Evolutionary conservation across 1,140 invertebrate genomes (phyloP).

Genomic region (Melipona quadrifasciata): DNA sequence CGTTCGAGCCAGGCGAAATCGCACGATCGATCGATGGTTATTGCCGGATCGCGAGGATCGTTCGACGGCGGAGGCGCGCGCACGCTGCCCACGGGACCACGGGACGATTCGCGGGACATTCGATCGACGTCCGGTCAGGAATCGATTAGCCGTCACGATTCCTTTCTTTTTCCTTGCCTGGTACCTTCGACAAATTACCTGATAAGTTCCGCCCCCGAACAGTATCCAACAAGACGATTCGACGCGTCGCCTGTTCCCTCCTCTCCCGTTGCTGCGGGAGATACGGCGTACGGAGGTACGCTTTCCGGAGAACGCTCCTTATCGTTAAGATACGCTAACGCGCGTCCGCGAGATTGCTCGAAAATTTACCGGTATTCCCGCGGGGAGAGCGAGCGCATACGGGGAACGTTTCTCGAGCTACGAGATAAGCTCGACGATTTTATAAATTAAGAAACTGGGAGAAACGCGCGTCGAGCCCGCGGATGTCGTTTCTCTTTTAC

Average conservation of each 20-base stretch:
- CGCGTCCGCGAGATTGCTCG: neutral
- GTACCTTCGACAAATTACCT: conserved; percentile 16
- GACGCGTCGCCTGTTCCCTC: neutral
- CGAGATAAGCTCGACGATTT: neutral
- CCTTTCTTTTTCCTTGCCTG: too few relatives aligned
- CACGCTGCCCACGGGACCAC: conserved; percentile 41
- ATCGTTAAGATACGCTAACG: conserved; percentile 36
- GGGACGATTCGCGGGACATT: neutral
- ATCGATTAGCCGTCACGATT: conserved; percentile 40
- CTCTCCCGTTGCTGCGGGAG: neutral
- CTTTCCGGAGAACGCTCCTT: neutral
- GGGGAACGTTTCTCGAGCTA: neutral
- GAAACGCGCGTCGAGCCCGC: neutral
- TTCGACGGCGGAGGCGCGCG: neutral
- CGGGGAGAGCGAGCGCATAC: neutral
- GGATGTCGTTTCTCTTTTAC: neutral
- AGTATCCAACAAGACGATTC: neutral
- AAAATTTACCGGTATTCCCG: conserved; percentile 5
- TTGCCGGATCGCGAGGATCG: conserved; percentile 51
- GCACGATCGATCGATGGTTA: conserved; percentile 63
- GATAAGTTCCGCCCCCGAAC: conserved; percentile 16
- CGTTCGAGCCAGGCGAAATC: conserved; percentile 36
- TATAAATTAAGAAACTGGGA: conserved; percentile 3
- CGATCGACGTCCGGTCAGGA: conserved; percentile 13
- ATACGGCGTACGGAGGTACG: neutral